Base-by-base conservation (phyloP, 2,797 vertebrate species). In the Ctenopoma multispine region DNA sequence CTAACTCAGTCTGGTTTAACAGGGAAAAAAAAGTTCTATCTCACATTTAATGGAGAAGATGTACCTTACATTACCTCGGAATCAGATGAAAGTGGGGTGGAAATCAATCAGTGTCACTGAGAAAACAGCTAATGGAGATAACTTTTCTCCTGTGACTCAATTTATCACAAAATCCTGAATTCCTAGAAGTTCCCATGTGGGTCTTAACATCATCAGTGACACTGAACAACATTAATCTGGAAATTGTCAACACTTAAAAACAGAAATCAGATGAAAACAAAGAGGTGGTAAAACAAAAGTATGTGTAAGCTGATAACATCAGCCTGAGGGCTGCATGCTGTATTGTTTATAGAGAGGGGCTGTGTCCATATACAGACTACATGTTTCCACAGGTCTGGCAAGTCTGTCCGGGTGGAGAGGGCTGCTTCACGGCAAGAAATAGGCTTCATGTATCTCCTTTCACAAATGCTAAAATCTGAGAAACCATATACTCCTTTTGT, bases 301-400 rank as follows among this genome's bases (percentile, higher is more conserved):
- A 8, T 13, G 18, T 55, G 60, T 21, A 27, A 48, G 51, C 23
- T 57, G 27, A 50, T 41, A 23, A 20, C 1, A 4, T 4, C 13
- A 21, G 34, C 62, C 48, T 3, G 5, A 66, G 36, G 67, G 23
- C 18, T 50, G 18, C 34, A 55, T 29, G 54, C 6, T 47, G 6
- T 21, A 56, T 21, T 73, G 36, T 64, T 31, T 73, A 4, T 54
- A 18, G 18, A 10, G 3, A 18, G 13, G 43, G 18, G 1, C 12
- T 36, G 53, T 23, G n/a, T n/a, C 10, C 0, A 12, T 10, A 12
- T 72, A 4, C 24, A 29, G 21, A 2, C 46, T n/a, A 58, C 47
- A 73, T 56, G 23, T 67, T 31, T 71, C 17, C 1, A 55, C 72
- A 72, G 36, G 64, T 74, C 49, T 29, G 54, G 4, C 72, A 62